Conservation (phyloP, 2,888 invertebrate genomes). For the Zygogramma bicolorata region DNA sequence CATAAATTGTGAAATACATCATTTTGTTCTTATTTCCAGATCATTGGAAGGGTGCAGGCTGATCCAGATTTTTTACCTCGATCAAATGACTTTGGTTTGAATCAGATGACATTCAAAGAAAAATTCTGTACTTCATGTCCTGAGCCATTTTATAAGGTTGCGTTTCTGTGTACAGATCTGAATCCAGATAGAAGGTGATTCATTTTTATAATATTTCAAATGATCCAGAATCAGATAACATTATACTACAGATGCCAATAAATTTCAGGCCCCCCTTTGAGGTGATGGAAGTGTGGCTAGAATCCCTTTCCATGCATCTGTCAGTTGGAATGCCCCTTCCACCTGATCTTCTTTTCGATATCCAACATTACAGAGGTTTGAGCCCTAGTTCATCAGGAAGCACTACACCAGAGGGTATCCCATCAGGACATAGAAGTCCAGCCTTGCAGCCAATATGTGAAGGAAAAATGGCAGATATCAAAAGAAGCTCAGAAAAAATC, state of each 20-base stretch:
- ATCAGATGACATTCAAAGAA: constrained; percentile 86
- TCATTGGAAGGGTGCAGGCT: constrained; percentile 94
- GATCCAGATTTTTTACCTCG: constrained; percentile 95
- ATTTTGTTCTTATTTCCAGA: constrained; percentile 73
- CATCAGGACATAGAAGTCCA: constrained; percentile 65
- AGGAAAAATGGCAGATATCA: constrained; percentile 61
- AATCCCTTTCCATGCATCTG: constrained; percentile 80
- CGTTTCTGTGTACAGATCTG: constrained; percentile 90
- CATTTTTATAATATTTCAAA: neutral
- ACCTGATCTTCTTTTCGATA: constrained; percentile 79
- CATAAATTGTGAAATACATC: too few relatives aligned
- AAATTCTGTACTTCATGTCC: constrained; percentile 89
- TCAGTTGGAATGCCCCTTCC: constrained; percentile 75
- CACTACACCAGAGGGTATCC: constrained; percentile 71
- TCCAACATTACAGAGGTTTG: constrained; percentile 75
- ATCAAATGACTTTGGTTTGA: constrained; percentile 91
- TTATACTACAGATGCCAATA: too few relatives aligned
- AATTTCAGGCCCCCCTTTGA: constrained; percentile 85
- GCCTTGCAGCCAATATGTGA: constrained; percentile 71
- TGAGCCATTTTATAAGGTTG: constrained; percentile 87
- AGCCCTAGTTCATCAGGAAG: constrained; percentile 73
- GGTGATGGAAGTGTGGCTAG: constrained; percentile 89
- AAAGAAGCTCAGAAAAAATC: constrained; percentile 39
- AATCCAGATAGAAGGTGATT: constrained; percentile 87
- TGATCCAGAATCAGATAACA: neutral